Conservation (phyloP, 2,888 invertebrate genomes). For the Archips crataeganus region DNA sequence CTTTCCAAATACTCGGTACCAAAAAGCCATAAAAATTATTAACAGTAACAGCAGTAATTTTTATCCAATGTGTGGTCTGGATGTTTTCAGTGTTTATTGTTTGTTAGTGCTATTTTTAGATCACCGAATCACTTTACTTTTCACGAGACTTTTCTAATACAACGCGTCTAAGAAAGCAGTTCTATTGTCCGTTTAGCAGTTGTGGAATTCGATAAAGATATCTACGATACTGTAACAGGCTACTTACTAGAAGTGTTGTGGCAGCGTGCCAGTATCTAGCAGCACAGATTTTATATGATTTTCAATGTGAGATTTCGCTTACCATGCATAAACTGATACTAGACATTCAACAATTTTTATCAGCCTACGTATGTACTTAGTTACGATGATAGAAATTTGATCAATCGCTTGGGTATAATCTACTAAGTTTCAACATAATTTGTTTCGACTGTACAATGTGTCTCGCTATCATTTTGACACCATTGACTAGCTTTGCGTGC, state of each 20-base stretch:
- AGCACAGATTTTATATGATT: slow-evolving; percentile 27
- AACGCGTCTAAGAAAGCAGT: slow-evolving; percentile 14
- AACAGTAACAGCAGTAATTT: slow-evolving; percentile 22
- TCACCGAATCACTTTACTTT: slow-evolving; percentile 16
- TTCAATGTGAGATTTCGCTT: slow-evolving; percentile 33
- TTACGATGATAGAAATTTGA: not conserved
- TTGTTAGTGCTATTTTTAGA: slow-evolving; percentile 43
- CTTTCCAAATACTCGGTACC: slow-evolving; percentile 6
- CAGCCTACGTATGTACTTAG: not conserved
- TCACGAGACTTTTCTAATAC: slow-evolving; percentile 21
- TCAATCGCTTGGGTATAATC: not conserved
- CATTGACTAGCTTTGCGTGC: slow-evolving; percentile 1
- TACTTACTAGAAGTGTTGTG: slow-evolving; percentile 41
- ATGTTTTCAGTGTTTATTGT: slow-evolving; percentile 43
- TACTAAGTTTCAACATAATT: not conserved
- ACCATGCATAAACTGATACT: slow-evolving; percentile 20
- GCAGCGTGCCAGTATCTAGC: slow-evolving; percentile 31
- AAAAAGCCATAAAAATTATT: slow-evolving; percentile 21
- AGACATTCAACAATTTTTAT: not conserved
- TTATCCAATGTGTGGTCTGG: slow-evolving; percentile 22
- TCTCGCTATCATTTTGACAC: not conserved
- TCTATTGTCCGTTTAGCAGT: slow-evolving; percentile 24
- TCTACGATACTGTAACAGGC: slow-evolving; percentile 36
- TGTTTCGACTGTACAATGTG: not conserved
- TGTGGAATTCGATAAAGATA: slow-evolving; percentile 28